Evolutionary conservation across 2,888 invertebrate species (phyloP).

Genomic region (Ligdia adustata): DNA sequence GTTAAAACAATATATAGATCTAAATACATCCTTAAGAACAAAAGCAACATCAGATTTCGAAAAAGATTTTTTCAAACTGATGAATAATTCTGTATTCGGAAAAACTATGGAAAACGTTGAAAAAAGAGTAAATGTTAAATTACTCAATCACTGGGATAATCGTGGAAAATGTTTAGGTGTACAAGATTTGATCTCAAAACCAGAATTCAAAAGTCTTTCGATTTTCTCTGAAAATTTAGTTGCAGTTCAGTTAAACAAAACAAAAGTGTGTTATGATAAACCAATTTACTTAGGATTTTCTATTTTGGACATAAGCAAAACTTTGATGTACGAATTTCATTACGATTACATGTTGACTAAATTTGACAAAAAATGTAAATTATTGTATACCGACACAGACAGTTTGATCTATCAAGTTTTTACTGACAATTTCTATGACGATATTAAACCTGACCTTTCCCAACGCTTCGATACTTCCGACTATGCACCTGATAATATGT

Average conservation of each 20-base stretch:
- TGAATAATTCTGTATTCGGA: no score
- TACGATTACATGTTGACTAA: slow-evolving; percentile 10
- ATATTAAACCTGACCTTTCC: slow-evolving; percentile 1
- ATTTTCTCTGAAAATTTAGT: slow-evolving; percentile 20
- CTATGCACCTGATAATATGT: slow-evolving; percentile 8
- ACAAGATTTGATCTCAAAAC: slow-evolving; percentile 13
- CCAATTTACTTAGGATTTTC: slow-evolving; percentile 26
- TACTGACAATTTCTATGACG: slow-evolving; percentile 9
- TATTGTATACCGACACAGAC: slow-evolving; percentile 22
- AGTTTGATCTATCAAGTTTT: slow-evolving; percentile 13
- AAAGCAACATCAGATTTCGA: slow-evolving; percentile 19
- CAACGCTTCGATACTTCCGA: background rate
- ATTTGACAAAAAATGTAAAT: slow-evolving; percentile 1
- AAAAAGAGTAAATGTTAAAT: slow-evolving; percentile 20
- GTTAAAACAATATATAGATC: no score
- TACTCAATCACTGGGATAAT: slow-evolving; percentile 16
- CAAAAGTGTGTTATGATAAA: slow-evolving; percentile 16
- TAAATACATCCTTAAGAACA: slow-evolving; percentile 10
- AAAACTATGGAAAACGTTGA: no score
- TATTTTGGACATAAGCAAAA: slow-evolving; percentile 19
- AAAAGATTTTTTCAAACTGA: slow-evolving; percentile 22
- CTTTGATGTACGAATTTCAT: slow-evolving; percentile 17
- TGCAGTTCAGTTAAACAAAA: slow-evolving; percentile 13
- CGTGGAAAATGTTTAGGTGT: slow-evolving; percentile 1
- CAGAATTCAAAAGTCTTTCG: slow-evolving; percentile 9